Evolutionary conservation across 2,797 vertebrate genomes (phyloP), one percentile per base, ranked within the genome.

Genomic region (Phalloptychus januarius): DNA sequence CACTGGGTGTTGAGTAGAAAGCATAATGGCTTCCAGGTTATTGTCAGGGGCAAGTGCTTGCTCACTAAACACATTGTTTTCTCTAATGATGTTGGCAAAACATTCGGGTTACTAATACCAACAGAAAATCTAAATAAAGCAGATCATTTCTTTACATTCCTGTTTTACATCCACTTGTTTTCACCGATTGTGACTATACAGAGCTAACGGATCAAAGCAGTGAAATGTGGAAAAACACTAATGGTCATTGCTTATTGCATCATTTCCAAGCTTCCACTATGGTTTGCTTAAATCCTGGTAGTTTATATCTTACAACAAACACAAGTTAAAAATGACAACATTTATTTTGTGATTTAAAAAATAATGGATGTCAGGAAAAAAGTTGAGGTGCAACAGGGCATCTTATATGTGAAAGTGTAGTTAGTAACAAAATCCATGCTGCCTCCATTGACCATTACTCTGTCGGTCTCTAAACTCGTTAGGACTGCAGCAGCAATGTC

Each of bases 11-110:
- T 74, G 42, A 72, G 70, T 58, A 42, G 65, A 38, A 84, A 80
- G 78, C 18, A 28, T 74, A 76, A 58, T 65, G 58, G 72, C 48
- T n/a, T 76, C 46, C 72, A 76, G 56, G 75, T 75, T 63, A 71
- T 65, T 45, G 25, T 52, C 50, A 2, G 44, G 10, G 75, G 33
- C 65, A 65, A 61, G 33, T 20, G 54, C 79, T 58, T 38, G 71
- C 12, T 12, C 54, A 61, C 13, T 56, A 74, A 75, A 74, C 20
- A n/a, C 48, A 48, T 48, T 50, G 54, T 61, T n/a, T 16, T 78
- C 23, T 11, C 38, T 28, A 36, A 70, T 20, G 70, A 36, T 76
- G 71, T 63, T 46, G 54, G 54, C 1, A 38, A 40, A 50, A 16
- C 42, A 7, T 3, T 3, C 33, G 25, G 2, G 44, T 38, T 48